phyloP scores from a whole-genome alignment of 1,140 invertebrate genomes.

The Pinna nobilis region DNA sequence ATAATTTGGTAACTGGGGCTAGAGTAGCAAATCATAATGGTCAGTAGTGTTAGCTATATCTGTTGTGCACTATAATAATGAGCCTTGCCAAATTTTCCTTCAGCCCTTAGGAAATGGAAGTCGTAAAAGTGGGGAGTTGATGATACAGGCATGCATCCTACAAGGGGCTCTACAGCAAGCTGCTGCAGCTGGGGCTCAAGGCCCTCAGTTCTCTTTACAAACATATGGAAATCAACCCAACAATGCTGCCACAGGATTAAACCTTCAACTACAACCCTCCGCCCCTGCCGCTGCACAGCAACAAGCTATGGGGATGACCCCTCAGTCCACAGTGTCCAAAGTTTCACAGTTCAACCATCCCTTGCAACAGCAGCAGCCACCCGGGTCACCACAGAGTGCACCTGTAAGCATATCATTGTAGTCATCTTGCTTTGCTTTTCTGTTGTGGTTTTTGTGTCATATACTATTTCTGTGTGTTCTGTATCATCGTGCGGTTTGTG shows the following conservation, averaged over 20 bases:
- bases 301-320: conserved; percentile 37
- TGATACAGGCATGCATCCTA: conserved; percentile 39
- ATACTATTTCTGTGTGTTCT: conserved; percentile 3
- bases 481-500: neutral
- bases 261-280: conserved; percentile 56
- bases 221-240: conserved; percentile 58
- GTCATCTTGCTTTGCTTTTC: neutral
- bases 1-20: no score
- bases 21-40: no score
- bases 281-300: conserved; percentile 37
- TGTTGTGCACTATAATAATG: no score
- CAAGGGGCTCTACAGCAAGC: conserved; percentile 58
- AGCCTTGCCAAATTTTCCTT: conserved; percentile 19
- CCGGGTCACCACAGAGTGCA: conserved; percentile 52
- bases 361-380: conserved; percentile 28
- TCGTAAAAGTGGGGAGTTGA: conserved; percentile 26
- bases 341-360: conserved; percentile 38
- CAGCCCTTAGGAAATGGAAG: conserved; percentile 39
- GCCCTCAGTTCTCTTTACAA: conserved; percentile 58
- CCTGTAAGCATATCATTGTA: conserved; percentile 41
- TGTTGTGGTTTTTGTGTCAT: no score
- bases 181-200: conserved; percentile 45
- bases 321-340: conserved; percentile 29
- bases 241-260: conserved; percentile 38
- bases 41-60: no score